Conservation (phyloP, 2,797 vertebrate genomes). For the Paramormyrops hopkinsi region DNA sequence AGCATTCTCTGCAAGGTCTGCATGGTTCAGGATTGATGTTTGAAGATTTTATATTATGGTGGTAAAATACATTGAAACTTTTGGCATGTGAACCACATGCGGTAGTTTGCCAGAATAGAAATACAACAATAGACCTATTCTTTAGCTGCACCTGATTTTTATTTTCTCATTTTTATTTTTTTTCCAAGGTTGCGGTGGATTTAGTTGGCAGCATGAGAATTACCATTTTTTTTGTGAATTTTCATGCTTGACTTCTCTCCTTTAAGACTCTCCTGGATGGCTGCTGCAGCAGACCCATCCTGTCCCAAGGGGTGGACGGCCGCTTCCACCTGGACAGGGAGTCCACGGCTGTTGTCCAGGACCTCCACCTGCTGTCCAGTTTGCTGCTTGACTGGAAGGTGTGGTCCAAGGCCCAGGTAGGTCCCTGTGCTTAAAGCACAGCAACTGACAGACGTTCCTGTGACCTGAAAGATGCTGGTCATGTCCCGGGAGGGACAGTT, state of each 20-base stretch:
- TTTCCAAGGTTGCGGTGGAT: not conserved
- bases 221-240: not conserved
- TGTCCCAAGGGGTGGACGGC: constrained; percentile 67
- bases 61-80: not conserved
- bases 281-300: constrained; percentile 77
- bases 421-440: not conserved
- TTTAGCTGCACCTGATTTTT: not conserved
- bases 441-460: not conserved
- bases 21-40: not conserved
- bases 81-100: not conserved
- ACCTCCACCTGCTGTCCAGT: constrained; percentile 79
- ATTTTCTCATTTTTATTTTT: not conserved
- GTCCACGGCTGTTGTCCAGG: constrained; percentile 80
- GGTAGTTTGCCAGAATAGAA: not conserved
- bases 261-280: constrained; percentile 80
- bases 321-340: constrained; percentile 73
- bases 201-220: not conserved
- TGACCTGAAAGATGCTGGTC: not conserved
- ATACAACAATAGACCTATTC: not conserved
- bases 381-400: constrained; percentile 94
- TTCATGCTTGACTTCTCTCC: not conserved
- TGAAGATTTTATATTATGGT: not conserved
- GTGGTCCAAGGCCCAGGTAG: constrained; percentile 92
- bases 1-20: not conserved
- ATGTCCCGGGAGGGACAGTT: not conserved